Conservation (phyloP, 2,888 invertebrate species). For the Amiota mariae region DNA sequence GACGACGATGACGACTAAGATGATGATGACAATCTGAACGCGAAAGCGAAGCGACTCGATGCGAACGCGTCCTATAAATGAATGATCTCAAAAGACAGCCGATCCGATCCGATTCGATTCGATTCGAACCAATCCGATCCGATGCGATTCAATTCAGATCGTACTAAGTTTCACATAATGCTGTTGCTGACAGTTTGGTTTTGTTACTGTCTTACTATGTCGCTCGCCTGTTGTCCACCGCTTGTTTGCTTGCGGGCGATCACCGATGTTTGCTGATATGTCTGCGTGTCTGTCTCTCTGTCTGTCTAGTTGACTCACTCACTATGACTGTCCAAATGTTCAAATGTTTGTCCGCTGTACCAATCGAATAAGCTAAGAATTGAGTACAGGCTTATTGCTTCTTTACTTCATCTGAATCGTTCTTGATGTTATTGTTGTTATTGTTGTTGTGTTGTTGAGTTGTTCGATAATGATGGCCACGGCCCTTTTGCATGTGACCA, state of each 20-base stretch:
- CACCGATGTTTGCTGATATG: conserved; percentile 40
- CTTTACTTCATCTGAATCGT: conserved; percentile 31
- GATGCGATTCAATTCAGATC: too few species aligned
- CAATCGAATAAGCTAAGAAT: conserved; percentile 17
- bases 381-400: not conserved
- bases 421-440: not conserved
- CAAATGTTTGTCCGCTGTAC: conserved; percentile 19
- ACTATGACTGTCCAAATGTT: not conserved
- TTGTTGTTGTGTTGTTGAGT: not conserved
- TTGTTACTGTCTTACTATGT: conserved; percentile 19
- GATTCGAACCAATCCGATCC: too few species aligned
- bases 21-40: conserved; percentile 17
- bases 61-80: conserved; percentile 10
- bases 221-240: conserved; percentile 6
- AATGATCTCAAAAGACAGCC: conserved; percentile 15
- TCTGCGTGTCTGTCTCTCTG: conserved; percentile 42
- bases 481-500: conserved; percentile 38
- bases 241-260: conserved; percentile 34
- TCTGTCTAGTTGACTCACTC: conserved; percentile 37
- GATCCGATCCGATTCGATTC: not conserved
- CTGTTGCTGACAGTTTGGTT: conserved; percentile 18
- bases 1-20: not conserved
- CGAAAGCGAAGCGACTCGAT: not conserved
- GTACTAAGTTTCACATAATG: conserved; percentile 20
- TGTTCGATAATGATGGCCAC: not conserved